Percentiles rank a stretch among this genome's conserved stretches.
Conservation (phyloP, 2,888 invertebrate genomes). For the Drosophila rellima region DNA sequence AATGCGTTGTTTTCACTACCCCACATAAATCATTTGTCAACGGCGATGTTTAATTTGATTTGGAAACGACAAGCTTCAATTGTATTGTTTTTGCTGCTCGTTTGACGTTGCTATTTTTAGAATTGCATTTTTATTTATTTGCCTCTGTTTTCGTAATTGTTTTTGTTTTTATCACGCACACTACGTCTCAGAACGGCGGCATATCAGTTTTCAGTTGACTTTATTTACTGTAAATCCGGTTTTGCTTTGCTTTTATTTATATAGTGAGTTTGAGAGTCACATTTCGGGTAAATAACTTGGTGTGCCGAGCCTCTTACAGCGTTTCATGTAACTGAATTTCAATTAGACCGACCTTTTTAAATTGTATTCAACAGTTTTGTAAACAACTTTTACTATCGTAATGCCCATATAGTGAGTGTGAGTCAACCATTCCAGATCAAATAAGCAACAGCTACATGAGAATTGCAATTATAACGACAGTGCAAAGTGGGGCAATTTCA, state of each 20-base stretch:
- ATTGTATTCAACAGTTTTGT: constrained; percentile 8
- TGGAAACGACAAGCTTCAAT: constrained; percentile 42
- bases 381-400: constrained; percentile 10
- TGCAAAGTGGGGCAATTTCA: not conserved
- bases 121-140: constrained; percentile 41
- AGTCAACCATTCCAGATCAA: not conserved
- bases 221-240: constrained; percentile 28
- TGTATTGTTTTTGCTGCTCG: constrained; percentile 45
- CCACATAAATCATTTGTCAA: constrained; percentile 23
- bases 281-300: not conserved
- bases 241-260: constrained; percentile 18
- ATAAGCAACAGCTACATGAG: not conserved
- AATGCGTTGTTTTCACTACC: not conserved
- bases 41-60: constrained; percentile 25
- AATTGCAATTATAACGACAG: not conserved
- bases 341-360: constrained; percentile 4
- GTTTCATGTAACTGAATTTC: constrained; percentile 31
- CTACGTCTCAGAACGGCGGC: constrained; percentile 27
- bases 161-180: constrained; percentile 34
- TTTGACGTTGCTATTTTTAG: constrained; percentile 52
- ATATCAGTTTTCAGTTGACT: constrained; percentile 26
- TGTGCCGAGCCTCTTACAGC: constrained; percentile 35
- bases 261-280: constrained; percentile 24
- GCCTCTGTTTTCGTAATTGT: constrained; percentile 17
- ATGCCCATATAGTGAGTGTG: not conserved